These are phyloP conservation scores for Onthophagus sagittarius DNA, from an alignment of 2,888 invertebrate genomes.

Conservation along the genomic window DNA sequence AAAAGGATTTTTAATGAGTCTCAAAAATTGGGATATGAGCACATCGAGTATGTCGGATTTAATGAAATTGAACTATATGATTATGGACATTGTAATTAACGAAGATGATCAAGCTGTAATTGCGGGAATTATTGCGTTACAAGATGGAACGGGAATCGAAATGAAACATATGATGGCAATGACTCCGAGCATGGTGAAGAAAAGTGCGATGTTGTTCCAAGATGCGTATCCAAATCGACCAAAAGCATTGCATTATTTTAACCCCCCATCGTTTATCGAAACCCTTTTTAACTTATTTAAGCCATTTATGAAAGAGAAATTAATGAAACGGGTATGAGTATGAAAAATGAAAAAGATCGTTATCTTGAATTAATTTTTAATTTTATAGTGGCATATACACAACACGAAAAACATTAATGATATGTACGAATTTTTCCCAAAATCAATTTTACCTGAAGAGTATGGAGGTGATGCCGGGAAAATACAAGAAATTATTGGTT, in stretches of 20 bases:
- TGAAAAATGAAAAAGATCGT: not conserved
- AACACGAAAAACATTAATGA: conserved; percentile 51
- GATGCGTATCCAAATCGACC: conserved; percentile 60
- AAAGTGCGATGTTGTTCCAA: conserved; percentile 49
- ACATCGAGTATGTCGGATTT: conserved; percentile 34
- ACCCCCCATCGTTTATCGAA: conserved; percentile 58
- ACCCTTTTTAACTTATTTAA: conserved; percentile 56
- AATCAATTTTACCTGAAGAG: conserved; percentile 58
- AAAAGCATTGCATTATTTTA: conserved; percentile 57
- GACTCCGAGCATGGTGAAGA: conserved; percentile 59
- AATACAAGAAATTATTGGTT: conserved; percentile 52
- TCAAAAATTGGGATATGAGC: conserved; percentile 36
- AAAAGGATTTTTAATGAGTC: conserved; percentile 39
- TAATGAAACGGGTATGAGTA: conserved; percentile 16
- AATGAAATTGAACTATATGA: conserved; percentile 53
- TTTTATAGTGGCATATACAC: conserved; percentile 53
- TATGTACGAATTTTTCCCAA: conserved; percentile 56
- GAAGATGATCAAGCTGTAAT: conserved; percentile 60
- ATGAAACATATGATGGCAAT: conserved; percentile 51
- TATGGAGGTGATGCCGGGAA: conserved; percentile 63
- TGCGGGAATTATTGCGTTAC: conserved; percentile 52
- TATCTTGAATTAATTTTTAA: conserved; percentile 24
- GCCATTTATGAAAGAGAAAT: conserved; percentile 58
- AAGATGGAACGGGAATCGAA: conserved; percentile 56
- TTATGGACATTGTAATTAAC: conserved; percentile 56